A percentile compares a stretch with the other conserved stretches of the same genome.
These are phyloP conservation scores for Meghimatium bilineatum DNA, from an alignment of 2,888 invertebrate species.

Conservation along the genomic window DNA sequence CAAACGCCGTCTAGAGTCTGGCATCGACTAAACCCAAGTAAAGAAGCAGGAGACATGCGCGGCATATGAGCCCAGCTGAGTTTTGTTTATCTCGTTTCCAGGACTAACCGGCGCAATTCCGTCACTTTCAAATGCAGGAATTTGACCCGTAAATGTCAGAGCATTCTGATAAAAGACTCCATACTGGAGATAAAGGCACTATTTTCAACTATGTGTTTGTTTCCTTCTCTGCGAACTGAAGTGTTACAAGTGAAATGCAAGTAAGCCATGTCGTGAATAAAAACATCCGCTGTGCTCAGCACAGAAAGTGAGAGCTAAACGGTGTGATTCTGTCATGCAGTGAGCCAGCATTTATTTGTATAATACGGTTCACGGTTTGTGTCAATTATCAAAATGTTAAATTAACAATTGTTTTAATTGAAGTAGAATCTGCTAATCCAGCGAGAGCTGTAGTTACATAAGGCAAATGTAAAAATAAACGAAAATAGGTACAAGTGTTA, in stretches of 20 bases:
- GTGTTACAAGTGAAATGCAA: background rate
- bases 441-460: too few relatives aligned
- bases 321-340: background rate
- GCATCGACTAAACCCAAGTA: background rate
- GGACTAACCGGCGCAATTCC: background rate
- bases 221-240: background rate
- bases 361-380: background rate
- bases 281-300: background rate
- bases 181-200: too few relatives aligned
- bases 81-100: background rate
- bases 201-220: background rate
- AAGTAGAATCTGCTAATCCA: too few relatives aligned
- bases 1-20: background rate
- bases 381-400: too few relatives aligned
- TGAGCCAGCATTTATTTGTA: background rate
- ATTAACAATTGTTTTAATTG: too few relatives aligned
- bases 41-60: too few relatives aligned
- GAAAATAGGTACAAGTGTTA: too few relatives aligned
- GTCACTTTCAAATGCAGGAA: background rate
- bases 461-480: too few relatives aligned
- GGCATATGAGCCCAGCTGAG: background rate
- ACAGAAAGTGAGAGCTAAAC: slow-evolving; percentile 14
- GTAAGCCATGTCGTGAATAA: background rate
- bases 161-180: background rate
- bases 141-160: background rate